These are phyloP conservation scores for Parasteatoda tepidariorum DNA, from an alignment of 1,140 invertebrate species.

Conservation along the genomic window DNA sequence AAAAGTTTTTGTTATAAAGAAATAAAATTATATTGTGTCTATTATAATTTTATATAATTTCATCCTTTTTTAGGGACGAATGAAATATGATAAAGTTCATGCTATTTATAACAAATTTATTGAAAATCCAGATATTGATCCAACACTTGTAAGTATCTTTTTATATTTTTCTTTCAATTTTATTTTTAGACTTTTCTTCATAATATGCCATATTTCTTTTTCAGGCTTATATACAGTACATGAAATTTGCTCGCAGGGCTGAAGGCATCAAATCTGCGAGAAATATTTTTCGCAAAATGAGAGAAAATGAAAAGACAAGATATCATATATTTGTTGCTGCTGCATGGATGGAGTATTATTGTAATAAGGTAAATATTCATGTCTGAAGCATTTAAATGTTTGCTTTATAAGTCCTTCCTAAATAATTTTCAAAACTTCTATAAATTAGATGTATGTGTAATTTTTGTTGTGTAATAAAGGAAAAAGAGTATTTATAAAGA, in stretches of 20 bases:
- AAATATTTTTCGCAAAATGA: constrained; percentile 92
- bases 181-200: too few species aligned
- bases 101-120: constrained; percentile 94
- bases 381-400: too few species aligned
- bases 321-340: constrained; percentile 97
- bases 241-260: constrained; percentile 97
- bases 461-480: too few species aligned
- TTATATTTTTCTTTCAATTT: constrained; percentile 41
- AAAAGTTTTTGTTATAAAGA: too few species aligned
- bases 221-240: constrained; percentile 96
- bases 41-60: too few species aligned
- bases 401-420: too few species aligned
- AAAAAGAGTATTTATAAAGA: too few species aligned
- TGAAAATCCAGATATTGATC: constrained; percentile 89
- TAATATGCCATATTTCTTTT: too few species aligned
- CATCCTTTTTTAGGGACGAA: constrained; percentile 75
- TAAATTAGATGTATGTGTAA: too few species aligned
- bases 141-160: constrained; percentile 82
- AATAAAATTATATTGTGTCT: too few species aligned
- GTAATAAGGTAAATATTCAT: constrained; percentile 92
- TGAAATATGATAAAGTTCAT: constrained; percentile 98
- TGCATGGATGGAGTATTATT: constrained; percentile 99
- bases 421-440: too few species aligned
- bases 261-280: constrained; percentile 98
- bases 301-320: constrained; percentile 87